Evolutionary conservation across 2,888 invertebrate genomes (phyloP), one percentile per base, ranked within the genome.

Genomic region (Drosophila koepferae): DNA sequence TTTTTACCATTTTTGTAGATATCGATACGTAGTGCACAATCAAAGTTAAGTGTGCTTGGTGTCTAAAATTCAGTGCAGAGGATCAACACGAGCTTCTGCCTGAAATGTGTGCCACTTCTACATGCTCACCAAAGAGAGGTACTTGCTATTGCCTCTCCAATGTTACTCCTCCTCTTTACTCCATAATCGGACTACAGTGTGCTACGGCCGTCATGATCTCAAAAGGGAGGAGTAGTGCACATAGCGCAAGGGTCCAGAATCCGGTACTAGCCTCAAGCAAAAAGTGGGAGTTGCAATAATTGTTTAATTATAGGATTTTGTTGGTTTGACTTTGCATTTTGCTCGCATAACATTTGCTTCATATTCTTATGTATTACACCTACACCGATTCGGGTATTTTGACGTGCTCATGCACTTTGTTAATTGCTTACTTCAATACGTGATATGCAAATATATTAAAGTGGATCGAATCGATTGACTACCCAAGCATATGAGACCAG

Each of bases 251-350:
- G 90, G 88, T 74, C 91, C 89, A 80, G 43, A 41, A 36, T 65
- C 90, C 86, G 82, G 80, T 90, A 89, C 90, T 89, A 91, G 90
- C 91, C 89, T 77, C 79, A 78, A 91, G 92, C 92, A 89, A 90
- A 92, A 93, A 93, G 93, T 92, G 93, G 93, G 93, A 93, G 93
- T 93, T 92, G 92, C 93, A 93, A 92, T 93, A 93, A 93, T 93
- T 93, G 93, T 93, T 93, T 93, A 93, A 93, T 93, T 93, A 93
- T 93, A 93, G 93, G 93, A 92, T 90, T 92, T 92, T 91, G 92
- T 89, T 90, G 89, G 84, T 88, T 90, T 90, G 90, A 87, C 91
- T 91, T 91, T 89, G 90, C 90, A 86, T 89, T 86, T 82, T 91
- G 81, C 80, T 76, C 80, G 77, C 82, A 76, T 77, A 90, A 88